These are phyloP conservation scores for Hylaeus volcanicus DNA, from an alignment of 1,140 invertebrate genomes.

Conservation along the genomic window DNA sequence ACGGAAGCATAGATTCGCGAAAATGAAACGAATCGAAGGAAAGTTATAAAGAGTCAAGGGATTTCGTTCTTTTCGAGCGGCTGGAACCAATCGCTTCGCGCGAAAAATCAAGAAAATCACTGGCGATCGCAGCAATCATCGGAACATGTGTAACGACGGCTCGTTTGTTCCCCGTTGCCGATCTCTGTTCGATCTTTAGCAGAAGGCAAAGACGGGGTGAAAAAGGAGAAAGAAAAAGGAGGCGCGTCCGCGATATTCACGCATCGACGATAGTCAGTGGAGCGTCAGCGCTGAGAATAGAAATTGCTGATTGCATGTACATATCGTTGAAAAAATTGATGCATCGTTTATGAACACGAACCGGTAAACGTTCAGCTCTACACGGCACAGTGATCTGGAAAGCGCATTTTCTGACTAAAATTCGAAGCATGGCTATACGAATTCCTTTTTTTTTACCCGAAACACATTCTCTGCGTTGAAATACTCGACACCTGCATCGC, in stretches of 20 bases:
- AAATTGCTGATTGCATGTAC: slow-evolving; percentile 60
- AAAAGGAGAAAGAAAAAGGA: slow-evolving; percentile 37
- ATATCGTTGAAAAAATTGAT: slow-evolving; percentile 65
- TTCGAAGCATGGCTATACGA: too few species aligned
- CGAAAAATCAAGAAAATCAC: too few species aligned
- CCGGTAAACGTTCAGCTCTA: slow-evolving; percentile 45
- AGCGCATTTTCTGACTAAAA: slow-evolving; percentile 1
- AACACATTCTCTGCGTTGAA: too few species aligned
- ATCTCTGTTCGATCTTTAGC: slow-evolving; percentile 14
- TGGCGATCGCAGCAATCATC: too few species aligned
- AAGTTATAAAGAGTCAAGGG: too few species aligned
- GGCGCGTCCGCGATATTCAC: slow-evolving; percentile 61
- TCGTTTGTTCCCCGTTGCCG: slow-evolving; percentile 23
- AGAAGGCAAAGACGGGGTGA: slow-evolving; percentile 24
- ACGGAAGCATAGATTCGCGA: too few species aligned
- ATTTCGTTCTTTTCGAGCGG: too few species aligned
- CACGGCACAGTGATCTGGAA: slow-evolving; percentile 46
- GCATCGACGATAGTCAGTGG: slow-evolving; percentile 62
- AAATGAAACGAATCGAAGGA: too few species aligned
- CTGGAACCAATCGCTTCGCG: too few species aligned
- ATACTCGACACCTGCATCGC: too few species aligned
- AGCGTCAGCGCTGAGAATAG: slow-evolving; percentile 76
- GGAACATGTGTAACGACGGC: slow-evolving; percentile 2
- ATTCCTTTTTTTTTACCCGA: too few species aligned
- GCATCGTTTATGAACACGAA: slow-evolving; percentile 55